Percentiles rank a stretch among this genome's conserved stretches.
phyloP scores from a whole-genome alignment of 2,888 invertebrate species.

The Uropetala carovei region DNA sequence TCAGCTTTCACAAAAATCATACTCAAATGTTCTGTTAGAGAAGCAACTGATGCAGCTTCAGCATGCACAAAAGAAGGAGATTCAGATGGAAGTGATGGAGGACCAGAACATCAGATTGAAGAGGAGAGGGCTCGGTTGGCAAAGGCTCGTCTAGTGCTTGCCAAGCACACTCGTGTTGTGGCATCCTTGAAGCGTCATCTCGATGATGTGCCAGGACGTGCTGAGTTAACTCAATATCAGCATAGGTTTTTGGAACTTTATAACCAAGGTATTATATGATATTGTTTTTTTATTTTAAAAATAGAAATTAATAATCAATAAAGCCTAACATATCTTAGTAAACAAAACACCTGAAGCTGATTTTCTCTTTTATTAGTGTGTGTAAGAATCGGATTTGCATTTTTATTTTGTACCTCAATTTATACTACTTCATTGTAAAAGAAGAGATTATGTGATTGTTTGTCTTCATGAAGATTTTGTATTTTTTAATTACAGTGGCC shows the following conservation, averaged over 20 bases:
- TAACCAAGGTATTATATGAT: constrained; percentile 84
- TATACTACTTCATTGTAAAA: too few species aligned
- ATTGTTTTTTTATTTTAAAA: not conserved
- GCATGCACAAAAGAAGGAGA: constrained; percentile 65
- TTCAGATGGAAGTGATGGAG: constrained; percentile 67
- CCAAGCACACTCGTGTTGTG: constrained; percentile 87
- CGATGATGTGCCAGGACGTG: constrained; percentile 94
- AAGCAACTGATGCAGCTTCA: constrained; percentile 69
- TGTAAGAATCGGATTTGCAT: too few species aligned
- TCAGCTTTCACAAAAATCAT: not conserved
- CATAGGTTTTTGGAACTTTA: constrained; percentile 96
- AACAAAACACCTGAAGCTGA: too few species aligned
- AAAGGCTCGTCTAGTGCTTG: constrained; percentile 82
- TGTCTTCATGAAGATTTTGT: too few species aligned
- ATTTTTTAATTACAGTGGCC: constrained; percentile 83
- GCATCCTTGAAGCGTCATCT: constrained; percentile 89
- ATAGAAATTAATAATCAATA: too few species aligned
- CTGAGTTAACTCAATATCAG: constrained; percentile 96
- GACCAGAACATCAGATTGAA: constrained; percentile 74
- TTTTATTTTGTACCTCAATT: too few species aligned
- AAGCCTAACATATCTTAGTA: too few species aligned
- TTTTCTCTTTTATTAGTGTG: too few species aligned
- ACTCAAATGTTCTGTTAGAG: constrained; percentile 67
- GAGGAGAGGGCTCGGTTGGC: constrained; percentile 81
- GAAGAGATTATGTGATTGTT: too few species aligned